A percentile compares a stretch with the other conserved stretches of the same genome.
phyloP scores from a whole-genome alignment of 1,140 invertebrate genomes.

The Drosophila equinoxialis region DNA sequence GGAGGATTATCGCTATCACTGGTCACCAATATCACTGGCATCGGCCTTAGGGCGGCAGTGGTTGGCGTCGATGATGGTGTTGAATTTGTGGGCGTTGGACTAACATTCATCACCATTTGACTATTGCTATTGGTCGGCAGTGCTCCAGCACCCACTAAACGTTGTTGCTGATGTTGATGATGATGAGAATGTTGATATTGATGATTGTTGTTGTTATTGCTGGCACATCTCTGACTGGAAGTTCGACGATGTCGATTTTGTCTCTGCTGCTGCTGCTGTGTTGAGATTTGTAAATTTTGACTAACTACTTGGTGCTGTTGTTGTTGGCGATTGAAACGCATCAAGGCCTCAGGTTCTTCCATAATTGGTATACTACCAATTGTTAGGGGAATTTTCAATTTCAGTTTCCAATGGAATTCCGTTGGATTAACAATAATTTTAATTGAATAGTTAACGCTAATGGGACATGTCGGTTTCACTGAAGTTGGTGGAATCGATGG shows the following conservation, averaged over 20 bases:
- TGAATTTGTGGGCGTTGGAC: slow-evolving; percentile 47
- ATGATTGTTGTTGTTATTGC: slow-evolving; percentile 31
- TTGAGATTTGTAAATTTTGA: slow-evolving; percentile 76
- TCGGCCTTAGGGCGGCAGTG: slow-evolving; percentile 67
- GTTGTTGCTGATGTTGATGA: slow-evolving; percentile 42
- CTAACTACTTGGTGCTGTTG: slow-evolving; percentile 78
- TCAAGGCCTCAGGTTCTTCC: slow-evolving; percentile 66
- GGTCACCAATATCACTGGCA: slow-evolving; percentile 74
- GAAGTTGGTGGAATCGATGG: slow-evolving; percentile 89
- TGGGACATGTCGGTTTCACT: slow-evolving; percentile 87
- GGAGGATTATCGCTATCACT: slow-evolving; percentile 79
- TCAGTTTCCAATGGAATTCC: slow-evolving; percentile 84
- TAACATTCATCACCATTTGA: slow-evolving; percentile 47
- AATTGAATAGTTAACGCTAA: slow-evolving; percentile 88
- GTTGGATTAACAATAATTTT: slow-evolving; percentile 84
- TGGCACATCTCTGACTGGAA: slow-evolving; percentile 45
- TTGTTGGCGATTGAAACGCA: slow-evolving; percentile 70
- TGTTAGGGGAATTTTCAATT: slow-evolving; percentile 83
- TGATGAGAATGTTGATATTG: slow-evolving; percentile 7
- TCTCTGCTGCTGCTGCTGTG: slow-evolving; percentile 35
- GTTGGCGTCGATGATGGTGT: slow-evolving; percentile 66
- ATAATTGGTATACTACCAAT: slow-evolving; percentile 85
- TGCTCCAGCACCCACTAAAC: slow-evolving; percentile 48
- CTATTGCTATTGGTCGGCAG: slow-evolving; percentile 65
- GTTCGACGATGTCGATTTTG: slow-evolving; percentile 30